Conservation (phyloP, 1,140 invertebrate species). For the Solenopsis invicta region DNA sequence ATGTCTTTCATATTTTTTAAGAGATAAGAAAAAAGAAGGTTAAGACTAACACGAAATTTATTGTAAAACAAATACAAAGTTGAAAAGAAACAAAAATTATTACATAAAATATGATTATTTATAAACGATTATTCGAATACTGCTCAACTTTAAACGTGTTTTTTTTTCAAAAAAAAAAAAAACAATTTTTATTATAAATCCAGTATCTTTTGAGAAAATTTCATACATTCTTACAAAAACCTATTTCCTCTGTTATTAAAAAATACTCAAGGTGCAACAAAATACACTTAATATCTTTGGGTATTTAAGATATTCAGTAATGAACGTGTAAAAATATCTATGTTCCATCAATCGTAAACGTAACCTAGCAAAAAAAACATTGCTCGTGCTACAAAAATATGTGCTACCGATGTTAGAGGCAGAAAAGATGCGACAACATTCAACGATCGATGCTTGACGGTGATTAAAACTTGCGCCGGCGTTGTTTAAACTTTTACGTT, state of each 20-base stretch:
- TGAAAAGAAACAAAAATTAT: not conserved
- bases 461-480: slow-evolving; percentile 41
- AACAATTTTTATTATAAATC: not conserved
- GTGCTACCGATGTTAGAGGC: not conserved
- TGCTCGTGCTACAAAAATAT: not conserved
- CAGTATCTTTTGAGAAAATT: not conserved
- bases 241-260: not conserved
- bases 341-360: not conserved
- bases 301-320: not conserved
- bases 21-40: not conserved
- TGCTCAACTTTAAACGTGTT: not conserved
- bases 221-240: not conserved
- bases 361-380: not conserved
- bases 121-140: not conserved
- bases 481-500: slow-evolving; percentile 50
- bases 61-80: not conserved
- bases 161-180: not conserved
- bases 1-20: not conserved
- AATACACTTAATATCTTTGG: not conserved
- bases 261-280: not conserved
- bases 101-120: not conserved
- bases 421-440: slow-evolving; percentile 23
- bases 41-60: not conserved
- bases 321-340: not conserved
- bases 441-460: slow-evolving; percentile 29